phyloP scores from a whole-genome alignment of 2,113 vertebrate genomes.

The Solea senegalensis region DNA sequence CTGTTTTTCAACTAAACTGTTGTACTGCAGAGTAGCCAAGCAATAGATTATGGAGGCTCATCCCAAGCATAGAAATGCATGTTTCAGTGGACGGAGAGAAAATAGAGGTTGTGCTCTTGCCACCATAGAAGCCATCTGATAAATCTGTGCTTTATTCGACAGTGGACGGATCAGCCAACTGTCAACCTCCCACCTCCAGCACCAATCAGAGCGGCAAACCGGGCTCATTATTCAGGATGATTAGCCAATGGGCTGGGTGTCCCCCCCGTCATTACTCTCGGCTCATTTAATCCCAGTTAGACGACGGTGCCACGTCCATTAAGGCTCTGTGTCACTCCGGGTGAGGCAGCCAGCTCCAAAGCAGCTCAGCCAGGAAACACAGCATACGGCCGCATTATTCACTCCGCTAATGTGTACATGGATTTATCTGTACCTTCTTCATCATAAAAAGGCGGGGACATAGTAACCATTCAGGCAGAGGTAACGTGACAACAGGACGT shows the following conservation, averaged over 20 bases:
- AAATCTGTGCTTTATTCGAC: constrained; percentile 31
- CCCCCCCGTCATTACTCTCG: constrained; percentile 60
- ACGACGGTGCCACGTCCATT: constrained; percentile 67
- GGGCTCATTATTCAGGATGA: constrained; percentile 68
- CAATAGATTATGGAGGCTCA: not conserved
- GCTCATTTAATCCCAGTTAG: constrained; percentile 69
- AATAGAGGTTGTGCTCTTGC: constrained; percentile 40
- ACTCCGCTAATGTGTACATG: not conserved
- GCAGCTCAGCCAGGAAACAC: constrained; percentile 17
- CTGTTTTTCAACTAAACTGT: constrained; percentile 15
- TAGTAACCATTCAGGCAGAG: not conserved
- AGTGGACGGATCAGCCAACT: constrained; percentile 35
- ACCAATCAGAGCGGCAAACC: constrained; percentile 58
- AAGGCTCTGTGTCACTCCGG: constrained; percentile 63
- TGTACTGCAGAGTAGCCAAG: constrained; percentile 1
- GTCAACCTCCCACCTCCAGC: constrained; percentile 44
- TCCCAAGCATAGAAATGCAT: not conserved
- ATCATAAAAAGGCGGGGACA: not conserved
- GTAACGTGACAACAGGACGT: constrained; percentile 6
- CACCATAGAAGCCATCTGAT: constrained; percentile 34
- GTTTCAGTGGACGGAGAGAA: constrained; percentile 31
- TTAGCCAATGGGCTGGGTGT: constrained; percentile 68
- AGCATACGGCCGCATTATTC: not conserved
- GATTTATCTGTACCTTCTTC: not conserved
- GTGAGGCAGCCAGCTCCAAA: constrained; percentile 16